Base-by-base conservation (phyloP, 2,888 invertebrate genomes). In the Leptinotarsa juncta region DNA sequence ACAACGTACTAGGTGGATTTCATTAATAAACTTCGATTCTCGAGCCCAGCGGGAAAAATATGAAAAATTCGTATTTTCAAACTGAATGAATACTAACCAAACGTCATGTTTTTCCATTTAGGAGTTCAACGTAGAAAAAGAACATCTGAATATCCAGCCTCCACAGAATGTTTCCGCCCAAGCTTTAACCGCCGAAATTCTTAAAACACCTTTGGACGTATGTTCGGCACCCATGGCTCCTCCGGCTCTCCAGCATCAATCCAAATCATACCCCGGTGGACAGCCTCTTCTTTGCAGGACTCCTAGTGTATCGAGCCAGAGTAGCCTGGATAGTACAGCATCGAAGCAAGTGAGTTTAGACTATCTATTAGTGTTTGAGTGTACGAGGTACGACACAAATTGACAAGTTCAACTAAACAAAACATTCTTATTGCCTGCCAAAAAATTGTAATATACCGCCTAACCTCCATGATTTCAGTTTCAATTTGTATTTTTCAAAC, bases 241-340 rank as follows among this genome's bases (percentile, higher is more conserved):
- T 1, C 81, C 90, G 88, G 71, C 90, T 89, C 83, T 93, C 48
- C 90, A 93, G 77, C 94, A 95, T 80, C 94, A 95, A 87, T 91
- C 92, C 72, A 90, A 91, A 81, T 92, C 92, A 74, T 92, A 92
- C 84, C 92, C 92, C 49, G 78, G 81, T 67, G 82, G 82, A 62
- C 78, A 78, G 12, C 86, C 85, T 3, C 90, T 93, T 51, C 90
- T 95, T 32, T 92, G 93, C 78, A 90, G 95, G 77, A 95, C 95
- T 0, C 94, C 95, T 48, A 95, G 95, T 49, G 93, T 95, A 81
- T 94, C 94, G 16, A 95, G 95, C 73, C 95, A 95, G 87, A 94
- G 95, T 88, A 95, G 95, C 85, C 89, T 95, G 78, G 95, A 95
- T 84, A 94, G 94, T 84, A 93, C 92, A 80, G 92, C 78, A 91